phyloP scores from a whole-genome alignment of 2,888 invertebrate genomes.

The Pilophorus perplexus region DNA sequence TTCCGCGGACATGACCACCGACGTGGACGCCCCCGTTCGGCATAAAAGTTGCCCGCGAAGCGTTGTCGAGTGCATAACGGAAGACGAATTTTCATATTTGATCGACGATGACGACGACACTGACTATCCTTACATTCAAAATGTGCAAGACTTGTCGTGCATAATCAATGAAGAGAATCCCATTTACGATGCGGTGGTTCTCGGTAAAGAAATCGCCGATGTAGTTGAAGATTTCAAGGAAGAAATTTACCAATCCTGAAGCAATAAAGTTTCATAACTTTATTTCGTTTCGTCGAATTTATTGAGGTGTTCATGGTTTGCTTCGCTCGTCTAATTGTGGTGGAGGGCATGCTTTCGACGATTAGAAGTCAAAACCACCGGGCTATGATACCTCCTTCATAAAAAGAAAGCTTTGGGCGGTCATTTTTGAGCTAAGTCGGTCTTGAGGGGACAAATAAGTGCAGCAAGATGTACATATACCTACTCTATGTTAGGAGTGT shows the following conservation, averaged over 20 bases:
- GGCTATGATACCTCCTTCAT: too few species aligned
- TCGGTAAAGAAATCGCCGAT: not conserved
- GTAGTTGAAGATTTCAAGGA: slow-evolving; percentile 7
- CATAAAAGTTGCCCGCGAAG: slow-evolving; percentile 18
- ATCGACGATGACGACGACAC: slow-evolving; percentile 40
- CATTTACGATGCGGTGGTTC: slow-evolving; percentile 42
- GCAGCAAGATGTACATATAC: too few species aligned
- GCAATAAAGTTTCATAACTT: not conserved
- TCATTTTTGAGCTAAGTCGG: too few species aligned
- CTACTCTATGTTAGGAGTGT: too few species aligned
- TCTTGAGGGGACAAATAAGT: too few species aligned
- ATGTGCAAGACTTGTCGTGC: slow-evolving; percentile 41
- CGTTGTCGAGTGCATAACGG: not conserved
- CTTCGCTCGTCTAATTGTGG: too few species aligned
- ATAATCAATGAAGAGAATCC: slow-evolving; percentile 40
- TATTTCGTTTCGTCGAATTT: not conserved
- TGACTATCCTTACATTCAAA: slow-evolving; percentile 32
- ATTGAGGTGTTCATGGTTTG: too few species aligned
- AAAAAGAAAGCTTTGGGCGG: too few species aligned
- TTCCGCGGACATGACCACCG: slow-evolving; percentile 1
- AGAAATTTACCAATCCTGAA: slow-evolving; percentile 24
- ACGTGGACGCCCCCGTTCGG: slow-evolving; percentile 36
- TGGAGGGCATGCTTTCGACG: too few species aligned
- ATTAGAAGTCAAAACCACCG: too few species aligned
- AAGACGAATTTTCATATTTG: slow-evolving; percentile 39